Conservation (phyloP, 1,140 invertebrate species). For the Calliphora vicina region DNA sequence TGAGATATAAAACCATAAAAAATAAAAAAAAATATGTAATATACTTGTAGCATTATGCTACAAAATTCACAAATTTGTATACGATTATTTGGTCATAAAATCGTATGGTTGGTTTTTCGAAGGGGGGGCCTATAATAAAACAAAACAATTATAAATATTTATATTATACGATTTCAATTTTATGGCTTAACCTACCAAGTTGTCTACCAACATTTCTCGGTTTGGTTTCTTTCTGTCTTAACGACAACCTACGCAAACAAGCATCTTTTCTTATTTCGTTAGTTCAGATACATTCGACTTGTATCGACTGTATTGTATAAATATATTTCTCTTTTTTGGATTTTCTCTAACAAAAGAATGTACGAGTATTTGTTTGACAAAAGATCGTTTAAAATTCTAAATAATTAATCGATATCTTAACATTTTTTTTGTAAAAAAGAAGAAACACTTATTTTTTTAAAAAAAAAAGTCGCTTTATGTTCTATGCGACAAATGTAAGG, state of each 20-base stretch:
- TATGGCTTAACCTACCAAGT: not conserved
- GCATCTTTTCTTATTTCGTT: not conserved
- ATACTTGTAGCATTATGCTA: not conserved
- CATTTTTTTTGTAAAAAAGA: not conserved
- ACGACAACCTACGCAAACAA: not conserved
- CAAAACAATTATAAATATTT: not conserved
- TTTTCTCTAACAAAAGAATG: not conserved
- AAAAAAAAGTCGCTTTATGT: not conserved
- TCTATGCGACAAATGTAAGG: slow-evolving; percentile 29
- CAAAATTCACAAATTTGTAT: not conserved
- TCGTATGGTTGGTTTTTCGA: not conserved
- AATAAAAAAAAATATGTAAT: not conserved
- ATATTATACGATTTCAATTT: not conserved
- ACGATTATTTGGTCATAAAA: not conserved
- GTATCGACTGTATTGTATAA: not conserved
- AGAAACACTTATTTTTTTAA: not conserved
- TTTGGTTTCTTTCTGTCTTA: not conserved
- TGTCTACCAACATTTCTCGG: not conserved
- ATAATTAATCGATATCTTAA: slow-evolving; percentile 14
- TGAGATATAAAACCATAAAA: not conserved
- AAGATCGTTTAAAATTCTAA: slow-evolving; percentile 7
- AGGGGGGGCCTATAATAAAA: not conserved
- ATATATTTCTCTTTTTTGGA: not conserved
- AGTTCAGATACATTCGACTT: no score
- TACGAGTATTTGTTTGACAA: not conserved